These are phyloP conservation scores for Mesopsocus fuscifrons DNA, from an alignment of 2,888 invertebrate genomes.

Conservation along the genomic window DNA sequence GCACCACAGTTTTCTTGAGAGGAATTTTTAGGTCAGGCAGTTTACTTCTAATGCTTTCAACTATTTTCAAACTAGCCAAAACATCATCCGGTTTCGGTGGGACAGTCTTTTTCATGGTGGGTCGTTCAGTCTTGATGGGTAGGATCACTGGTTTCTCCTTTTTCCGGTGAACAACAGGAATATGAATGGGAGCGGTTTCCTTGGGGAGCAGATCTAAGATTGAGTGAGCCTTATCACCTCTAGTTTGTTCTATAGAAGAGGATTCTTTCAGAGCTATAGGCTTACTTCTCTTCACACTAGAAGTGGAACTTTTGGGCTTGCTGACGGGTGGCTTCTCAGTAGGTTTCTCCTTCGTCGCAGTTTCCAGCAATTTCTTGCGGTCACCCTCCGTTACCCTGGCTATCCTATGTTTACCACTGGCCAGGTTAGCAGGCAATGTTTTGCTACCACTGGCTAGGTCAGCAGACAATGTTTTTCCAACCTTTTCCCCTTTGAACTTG, in stretches of 20 bases:
- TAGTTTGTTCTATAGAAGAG: too few relatives aligned
- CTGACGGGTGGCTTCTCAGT: background rate
- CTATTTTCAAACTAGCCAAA: background rate
- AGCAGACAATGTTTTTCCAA: background rate
- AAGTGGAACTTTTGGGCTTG: background rate
- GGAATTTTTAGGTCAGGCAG: background rate
- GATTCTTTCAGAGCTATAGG: background rate
- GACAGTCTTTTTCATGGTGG: background rate
- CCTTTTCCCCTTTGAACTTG: background rate
- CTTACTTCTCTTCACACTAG: background rate
- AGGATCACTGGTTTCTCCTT: background rate
- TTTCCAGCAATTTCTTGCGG: background rate
- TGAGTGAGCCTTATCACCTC: too few relatives aligned
- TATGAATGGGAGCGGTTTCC: background rate
- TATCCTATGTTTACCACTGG: background rate
- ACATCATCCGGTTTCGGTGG: background rate
- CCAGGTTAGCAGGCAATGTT: too few relatives aligned
- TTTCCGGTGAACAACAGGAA: background rate
- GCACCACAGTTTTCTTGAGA: background rate
- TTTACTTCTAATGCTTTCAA: background rate
- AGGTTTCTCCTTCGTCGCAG: background rate
- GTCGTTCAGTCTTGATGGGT: background rate
- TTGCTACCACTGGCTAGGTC: too few relatives aligned
- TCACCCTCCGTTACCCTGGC: slow-evolving; percentile 1
- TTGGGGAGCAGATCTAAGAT: background rate